phyloP scores from a whole-genome alignment of 2,797 vertebrate genomes.

The Brachyalestes nurse region DNA sequence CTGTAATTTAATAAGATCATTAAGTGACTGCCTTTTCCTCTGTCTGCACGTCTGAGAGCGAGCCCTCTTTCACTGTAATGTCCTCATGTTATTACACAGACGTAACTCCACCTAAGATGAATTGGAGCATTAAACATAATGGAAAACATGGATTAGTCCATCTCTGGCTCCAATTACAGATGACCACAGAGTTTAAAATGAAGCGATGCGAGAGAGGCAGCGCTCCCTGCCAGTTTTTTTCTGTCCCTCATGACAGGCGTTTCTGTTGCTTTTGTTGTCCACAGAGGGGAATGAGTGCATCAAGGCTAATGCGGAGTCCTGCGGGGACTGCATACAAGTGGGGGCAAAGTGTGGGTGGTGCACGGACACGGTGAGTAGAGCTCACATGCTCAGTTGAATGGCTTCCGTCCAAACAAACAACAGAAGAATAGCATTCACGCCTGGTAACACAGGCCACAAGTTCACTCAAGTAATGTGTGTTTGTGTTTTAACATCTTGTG shows the following conservation, averaged over 20 bases:
- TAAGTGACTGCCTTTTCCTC: constrained; percentile 17
- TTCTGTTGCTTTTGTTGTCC: constrained; percentile 41
- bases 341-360: constrained; percentile 95
- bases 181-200: constrained; percentile 60
- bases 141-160: constrained; percentile 64
- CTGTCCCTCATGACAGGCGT: constrained; percentile 8
- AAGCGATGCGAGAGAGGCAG: constrained; percentile 44
- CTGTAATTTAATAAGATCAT: constrained; percentile 12
- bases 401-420: no score
- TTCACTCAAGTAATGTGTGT: no score
- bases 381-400: no score
- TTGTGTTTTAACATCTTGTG: no score
- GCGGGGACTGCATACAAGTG: constrained; percentile 96
- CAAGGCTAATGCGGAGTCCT: constrained; percentile 94
- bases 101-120: constrained; percentile 52
- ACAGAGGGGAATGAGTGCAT: constrained; percentile 91
- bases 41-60: no score
- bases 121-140: constrained; percentile 47
- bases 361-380: constrained; percentile 86
- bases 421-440: no score
- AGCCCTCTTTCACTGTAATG: no score
- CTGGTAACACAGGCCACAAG: no score
- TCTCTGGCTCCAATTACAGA: constrained; percentile 59
- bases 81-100: constrained; percentile 49
- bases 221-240: constrained; percentile 60